Evolutionary conservation across 2,888 invertebrate genomes (phyloP).

Genomic region (Drosophila dives): DNA sequence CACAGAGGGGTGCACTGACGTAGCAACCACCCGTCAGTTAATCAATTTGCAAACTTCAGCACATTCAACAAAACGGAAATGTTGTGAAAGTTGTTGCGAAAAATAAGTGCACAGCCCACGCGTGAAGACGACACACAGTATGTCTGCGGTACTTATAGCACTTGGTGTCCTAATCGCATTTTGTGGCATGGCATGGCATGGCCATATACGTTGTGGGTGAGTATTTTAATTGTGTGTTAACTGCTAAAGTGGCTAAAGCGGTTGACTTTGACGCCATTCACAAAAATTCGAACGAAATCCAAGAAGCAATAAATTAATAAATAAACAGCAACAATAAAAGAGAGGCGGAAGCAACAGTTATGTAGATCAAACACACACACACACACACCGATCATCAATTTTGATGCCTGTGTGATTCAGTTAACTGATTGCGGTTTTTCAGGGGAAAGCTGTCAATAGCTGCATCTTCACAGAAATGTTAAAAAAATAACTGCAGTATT

Average conservation of each 20-base stretch:
- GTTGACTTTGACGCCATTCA: constrained; percentile 68
- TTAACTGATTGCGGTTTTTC: constrained; percentile 20
- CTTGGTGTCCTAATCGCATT: constrained; percentile 58
- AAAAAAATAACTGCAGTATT: background rate
- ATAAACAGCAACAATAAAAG: constrained; percentile 10
- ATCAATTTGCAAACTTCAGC: constrained; percentile 31
- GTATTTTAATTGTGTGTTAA: background rate
- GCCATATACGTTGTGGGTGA: constrained; percentile 19
- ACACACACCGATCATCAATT: constrained; percentile 27
- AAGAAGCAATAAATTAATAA: constrained; percentile 23
- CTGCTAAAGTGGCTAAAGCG: constrained; percentile 34
- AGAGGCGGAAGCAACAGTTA: constrained; percentile 49
- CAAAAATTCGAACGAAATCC: constrained; percentile 32
- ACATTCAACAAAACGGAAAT: constrained; percentile 50
- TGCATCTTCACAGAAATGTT: background rate
- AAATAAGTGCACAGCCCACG: constrained; percentile 50
- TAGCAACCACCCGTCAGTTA: constrained; percentile 66
- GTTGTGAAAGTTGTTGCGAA: constrained; percentile 56
- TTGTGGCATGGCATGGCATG: constrained; percentile 38
- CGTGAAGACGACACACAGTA: constrained; percentile 9
- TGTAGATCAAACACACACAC: constrained; percentile 41
- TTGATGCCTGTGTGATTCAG: constrained; percentile 40
- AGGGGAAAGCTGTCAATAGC: constrained; percentile 15
- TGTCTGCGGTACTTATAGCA: constrained; percentile 19
- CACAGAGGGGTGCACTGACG: constrained; percentile 62